Conservation (phyloP, 2,797 vertebrate species). For the Danio jaintianensis region DNA sequence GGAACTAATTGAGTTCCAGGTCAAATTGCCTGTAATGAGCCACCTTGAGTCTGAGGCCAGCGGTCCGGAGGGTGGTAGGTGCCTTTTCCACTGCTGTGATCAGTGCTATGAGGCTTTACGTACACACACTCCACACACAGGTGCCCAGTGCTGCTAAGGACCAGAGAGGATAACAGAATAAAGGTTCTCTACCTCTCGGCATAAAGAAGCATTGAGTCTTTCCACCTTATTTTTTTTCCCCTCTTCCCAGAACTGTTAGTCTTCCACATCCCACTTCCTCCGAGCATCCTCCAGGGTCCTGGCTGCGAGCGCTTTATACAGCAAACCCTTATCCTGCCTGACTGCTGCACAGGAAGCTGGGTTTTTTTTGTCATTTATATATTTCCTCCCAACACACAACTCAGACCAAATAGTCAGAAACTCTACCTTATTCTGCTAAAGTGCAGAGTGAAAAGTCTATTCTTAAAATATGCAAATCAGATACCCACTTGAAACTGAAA, state of each 20-base stretch:
- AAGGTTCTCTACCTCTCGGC: not conserved
- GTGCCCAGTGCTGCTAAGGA: slow-evolving; percentile 26
- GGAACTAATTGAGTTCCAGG: slow-evolving; percentile 41
- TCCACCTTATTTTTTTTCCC: slow-evolving; percentile 35
- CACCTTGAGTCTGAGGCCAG: slow-evolving; percentile 19
- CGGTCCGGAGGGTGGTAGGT: slow-evolving; percentile 12
- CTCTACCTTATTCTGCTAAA: not conserved
- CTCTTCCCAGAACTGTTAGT: slow-evolving; percentile 39
- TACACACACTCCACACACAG: slow-evolving; percentile 31
- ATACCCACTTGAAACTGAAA: not conserved
- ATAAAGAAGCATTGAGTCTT: slow-evolving; percentile 52
- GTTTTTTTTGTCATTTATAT: slow-evolving; percentile 57
- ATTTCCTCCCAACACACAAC: slow-evolving; percentile 11
- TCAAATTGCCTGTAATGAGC: slow-evolving; percentile 27
- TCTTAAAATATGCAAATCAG: slow-evolving; percentile 19
- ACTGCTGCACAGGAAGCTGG: slow-evolving; percentile 67
- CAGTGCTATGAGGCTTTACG: slow-evolving; percentile 4
- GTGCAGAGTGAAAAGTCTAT: not conserved
- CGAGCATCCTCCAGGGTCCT: slow-evolving; percentile 52
- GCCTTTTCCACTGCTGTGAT: slow-evolving; percentile 25
- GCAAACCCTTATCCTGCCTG: slow-evolving; percentile 54
- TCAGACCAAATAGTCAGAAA: slow-evolving; percentile 24
- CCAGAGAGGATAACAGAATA: slow-evolving; percentile 12
- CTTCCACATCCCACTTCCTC: slow-evolving; percentile 57
- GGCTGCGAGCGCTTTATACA: slow-evolving; percentile 47